A percentile compares a stretch with the other conserved stretches of the same genome.
phyloP scores from a whole-genome alignment of 2,113 vertebrate species.

The Actinemys pallida region DNA sequence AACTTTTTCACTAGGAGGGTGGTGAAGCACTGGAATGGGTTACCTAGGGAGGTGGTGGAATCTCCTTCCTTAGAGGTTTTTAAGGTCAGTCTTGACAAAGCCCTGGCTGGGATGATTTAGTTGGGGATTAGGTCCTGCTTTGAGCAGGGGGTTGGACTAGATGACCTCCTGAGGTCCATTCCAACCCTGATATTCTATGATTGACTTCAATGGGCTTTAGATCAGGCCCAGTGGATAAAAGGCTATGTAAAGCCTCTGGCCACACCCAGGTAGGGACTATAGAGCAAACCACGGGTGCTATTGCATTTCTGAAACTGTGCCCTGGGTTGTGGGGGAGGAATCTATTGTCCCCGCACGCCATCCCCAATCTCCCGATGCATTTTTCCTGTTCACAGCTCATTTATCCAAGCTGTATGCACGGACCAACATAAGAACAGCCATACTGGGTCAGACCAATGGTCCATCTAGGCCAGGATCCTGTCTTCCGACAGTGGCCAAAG shows the following conservation, averaged over 20 bases:
- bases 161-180: no score
- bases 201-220: conserved; percentile 15
- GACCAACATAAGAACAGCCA: neutral
- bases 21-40: no score
- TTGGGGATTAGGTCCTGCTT: no score
- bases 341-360: neutral
- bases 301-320: neutral
- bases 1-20: no score
- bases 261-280: neutral
- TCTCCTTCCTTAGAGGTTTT: no score
- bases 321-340: neutral
- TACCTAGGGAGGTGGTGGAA: no score
- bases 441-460: neutral
- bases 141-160: no score
- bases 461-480: no score
- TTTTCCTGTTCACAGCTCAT: neutral
- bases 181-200: no score
- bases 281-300: neutral
- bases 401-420: fast-evolving
- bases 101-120: no score
- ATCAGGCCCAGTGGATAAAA: neutral
- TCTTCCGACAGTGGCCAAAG: no score
- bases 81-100: no score
- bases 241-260: neutral
- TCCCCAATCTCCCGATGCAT: neutral